Percentiles rank a stretch among this genome's conserved stretches.
phyloP scores from a whole-genome alignment of 2,888 invertebrate genomes.

The Euproctis similis region DNA sequence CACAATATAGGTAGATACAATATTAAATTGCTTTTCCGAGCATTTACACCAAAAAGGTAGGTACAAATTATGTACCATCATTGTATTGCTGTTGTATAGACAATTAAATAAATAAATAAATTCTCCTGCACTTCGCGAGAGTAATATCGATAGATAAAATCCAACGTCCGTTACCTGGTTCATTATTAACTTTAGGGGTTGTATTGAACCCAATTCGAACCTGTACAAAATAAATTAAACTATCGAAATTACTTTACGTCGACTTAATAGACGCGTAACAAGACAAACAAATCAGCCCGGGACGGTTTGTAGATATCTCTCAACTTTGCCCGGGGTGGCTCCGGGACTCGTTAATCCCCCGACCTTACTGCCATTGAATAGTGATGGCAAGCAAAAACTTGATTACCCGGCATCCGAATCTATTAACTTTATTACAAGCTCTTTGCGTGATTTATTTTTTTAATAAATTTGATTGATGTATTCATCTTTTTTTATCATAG shows the following conservation, averaged over 20 bases:
- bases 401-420: conserved; percentile 2
- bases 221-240: conserved; percentile 13
- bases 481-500: no score
- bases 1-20: no score
- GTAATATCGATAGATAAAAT: no score
- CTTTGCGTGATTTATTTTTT: conserved; percentile 6
- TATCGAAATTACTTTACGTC: conserved; percentile 25
- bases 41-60: no score
- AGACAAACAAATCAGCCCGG: conserved; percentile 29
- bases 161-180: no score
- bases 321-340: conserved; percentile 23
- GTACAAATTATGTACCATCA: no score
- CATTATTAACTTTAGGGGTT: no score
- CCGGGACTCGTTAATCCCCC: conserved; percentile 33
- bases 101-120: no score
- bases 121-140: no score
- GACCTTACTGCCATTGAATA: conserved; percentile 12
- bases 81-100: no score
- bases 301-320: conserved; percentile 28
- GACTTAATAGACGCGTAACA: conserved; percentile 30
- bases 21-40: no score
- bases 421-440: conserved; percentile 4
- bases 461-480: conserved; percentile 6
- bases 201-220: no score
- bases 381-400: conserved; percentile 14